Evolutionary conservation across 2,888 invertebrate genomes (phyloP).

Genomic region (Monopis laevigella): DNA sequence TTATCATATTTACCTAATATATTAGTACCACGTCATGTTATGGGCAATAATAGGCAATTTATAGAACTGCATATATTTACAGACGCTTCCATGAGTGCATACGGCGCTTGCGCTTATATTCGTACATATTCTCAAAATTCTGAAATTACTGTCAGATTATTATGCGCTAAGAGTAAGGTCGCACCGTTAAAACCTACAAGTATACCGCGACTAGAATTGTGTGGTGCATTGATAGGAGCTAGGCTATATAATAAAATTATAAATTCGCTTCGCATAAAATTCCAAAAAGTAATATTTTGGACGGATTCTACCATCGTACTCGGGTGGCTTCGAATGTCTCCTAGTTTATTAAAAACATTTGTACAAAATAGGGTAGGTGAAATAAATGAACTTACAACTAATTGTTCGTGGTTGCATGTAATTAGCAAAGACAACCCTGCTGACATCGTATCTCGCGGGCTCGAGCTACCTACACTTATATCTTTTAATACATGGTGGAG

Average conservation of each 20-base stretch:
- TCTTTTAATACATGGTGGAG: slow-evolving; percentile 20
- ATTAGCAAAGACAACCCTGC: slow-evolving; percentile 21
- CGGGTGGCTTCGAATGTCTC: slow-evolving; percentile 21
- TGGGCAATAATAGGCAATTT: neutral
- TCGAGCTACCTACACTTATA: slow-evolving; percentile 13
- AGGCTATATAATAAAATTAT: slow-evolving; percentile 19
- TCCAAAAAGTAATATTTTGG: slow-evolving; percentile 20
- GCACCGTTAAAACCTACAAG: slow-evolving; percentile 21
- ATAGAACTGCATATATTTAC: slow-evolving; percentile 22
- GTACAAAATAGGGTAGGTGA: slow-evolving; percentile 21
- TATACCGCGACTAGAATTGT: slow-evolving; percentile 25
- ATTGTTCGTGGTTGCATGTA: slow-evolving; percentile 17
- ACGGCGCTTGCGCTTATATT: slow-evolving; percentile 22
- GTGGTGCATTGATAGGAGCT: slow-evolving; percentile 22
- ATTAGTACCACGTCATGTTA: slow-evolving; percentile 17
- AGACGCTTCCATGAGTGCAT: slow-evolving; percentile 21
- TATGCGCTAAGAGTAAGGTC: slow-evolving; percentile 23
- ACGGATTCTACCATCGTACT: slow-evolving; percentile 22
- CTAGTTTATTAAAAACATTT: slow-evolving; percentile 21
- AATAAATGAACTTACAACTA: slow-evolving; percentile 15
- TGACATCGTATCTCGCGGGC: slow-evolving; percentile 21
- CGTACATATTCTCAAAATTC: slow-evolving; percentile 12
- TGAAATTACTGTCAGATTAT: slow-evolving; percentile 16
- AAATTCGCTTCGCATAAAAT: slow-evolving; percentile 15
- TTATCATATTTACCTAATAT: slow-evolving; percentile 14